A percentile compares a stretch with the other conserved stretches of the same genome.
Evolutionary conservation across 2,888 invertebrate species (phyloP).

Genomic region (Pterostichus niger): DNA sequence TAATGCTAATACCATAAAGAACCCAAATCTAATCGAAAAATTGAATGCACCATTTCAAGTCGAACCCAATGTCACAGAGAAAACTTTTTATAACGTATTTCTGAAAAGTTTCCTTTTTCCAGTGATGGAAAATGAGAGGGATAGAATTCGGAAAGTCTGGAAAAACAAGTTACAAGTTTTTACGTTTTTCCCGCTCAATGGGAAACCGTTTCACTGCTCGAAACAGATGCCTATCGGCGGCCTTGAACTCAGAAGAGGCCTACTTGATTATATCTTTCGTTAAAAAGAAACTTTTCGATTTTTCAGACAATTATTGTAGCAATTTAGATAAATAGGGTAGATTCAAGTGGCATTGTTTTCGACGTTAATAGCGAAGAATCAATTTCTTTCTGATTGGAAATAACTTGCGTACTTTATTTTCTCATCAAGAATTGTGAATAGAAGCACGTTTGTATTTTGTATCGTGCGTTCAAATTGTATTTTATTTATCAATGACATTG

Average conservation of each 20-base stretch:
- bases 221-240: conserved; percentile 41
- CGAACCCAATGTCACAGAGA: not conserved
- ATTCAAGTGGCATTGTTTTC: not conserved
- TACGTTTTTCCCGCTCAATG: conserved; percentile 13
- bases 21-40: conserved; percentile 40
- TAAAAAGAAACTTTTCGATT: conserved; percentile 22
- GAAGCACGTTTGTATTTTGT: too few relatives aligned
- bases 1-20: conserved; percentile 45
- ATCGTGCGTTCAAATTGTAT: too few relatives aligned
- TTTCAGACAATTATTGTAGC: conserved; percentile 39
- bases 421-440: not conserved
- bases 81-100: conserved; percentile 45
- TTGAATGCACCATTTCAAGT: conserved; percentile 30
- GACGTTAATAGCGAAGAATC: conserved; percentile 5
- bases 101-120: not conserved
- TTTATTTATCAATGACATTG: too few relatives aligned
- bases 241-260: conserved; percentile 13
- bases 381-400: not conserved
- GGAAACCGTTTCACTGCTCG: conserved; percentile 3
- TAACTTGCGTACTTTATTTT: not conserved
- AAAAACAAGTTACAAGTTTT: conserved; percentile 51
- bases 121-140: conserved; percentile 28
- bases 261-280: conserved; percentile 29
- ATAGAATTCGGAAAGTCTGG: conserved; percentile 1
- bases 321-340: conserved; percentile 46